These are phyloP conservation scores for Danio jaintianensis DNA, from an alignment of 2,797 vertebrate species.

Conservation along the genomic window DNA sequence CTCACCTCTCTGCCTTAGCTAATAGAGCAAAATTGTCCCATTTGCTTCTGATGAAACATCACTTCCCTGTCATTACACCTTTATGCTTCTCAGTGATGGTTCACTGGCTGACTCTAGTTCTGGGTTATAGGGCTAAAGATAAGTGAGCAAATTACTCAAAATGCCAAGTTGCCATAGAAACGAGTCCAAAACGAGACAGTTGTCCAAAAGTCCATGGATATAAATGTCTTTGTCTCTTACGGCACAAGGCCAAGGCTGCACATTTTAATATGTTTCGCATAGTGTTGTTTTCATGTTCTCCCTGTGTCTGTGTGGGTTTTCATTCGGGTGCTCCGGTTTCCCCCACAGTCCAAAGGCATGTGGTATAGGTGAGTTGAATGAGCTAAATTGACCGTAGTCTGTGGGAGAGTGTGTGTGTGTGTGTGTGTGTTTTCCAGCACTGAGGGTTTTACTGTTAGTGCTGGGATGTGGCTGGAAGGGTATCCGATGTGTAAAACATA, in stretches of 20 bases:
- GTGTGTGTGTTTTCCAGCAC: no score
- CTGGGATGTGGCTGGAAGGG: no score
- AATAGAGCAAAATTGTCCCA: neutral
- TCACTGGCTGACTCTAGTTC: neutral
- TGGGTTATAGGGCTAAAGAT: neutral
- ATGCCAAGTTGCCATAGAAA: slow-evolving; percentile 34
- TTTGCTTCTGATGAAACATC: slow-evolving; percentile 17
- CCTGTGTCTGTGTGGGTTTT: no score
- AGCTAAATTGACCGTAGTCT: no score
- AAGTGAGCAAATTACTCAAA: slow-evolving; percentile 21
- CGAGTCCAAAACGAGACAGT: neutral
- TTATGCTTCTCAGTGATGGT: neutral
- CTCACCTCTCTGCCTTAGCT: neutral
- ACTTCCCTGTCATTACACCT: slow-evolving; percentile 24
- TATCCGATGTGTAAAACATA: no score
- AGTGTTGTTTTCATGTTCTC: neutral
- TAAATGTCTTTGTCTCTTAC: slow-evolving; percentile 2
- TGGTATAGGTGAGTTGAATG: no score
- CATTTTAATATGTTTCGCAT: neutral
- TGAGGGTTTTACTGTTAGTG: no score
- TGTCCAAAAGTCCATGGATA: slow-evolving; percentile 15
- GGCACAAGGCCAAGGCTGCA: neutral
- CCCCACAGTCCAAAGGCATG: no score
- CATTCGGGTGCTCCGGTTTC: no score
- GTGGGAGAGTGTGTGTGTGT: no score